Evolutionary conservation across 2,888 invertebrate genomes (phyloP).

Genomic region (Sinotaia quadrata): DNA sequence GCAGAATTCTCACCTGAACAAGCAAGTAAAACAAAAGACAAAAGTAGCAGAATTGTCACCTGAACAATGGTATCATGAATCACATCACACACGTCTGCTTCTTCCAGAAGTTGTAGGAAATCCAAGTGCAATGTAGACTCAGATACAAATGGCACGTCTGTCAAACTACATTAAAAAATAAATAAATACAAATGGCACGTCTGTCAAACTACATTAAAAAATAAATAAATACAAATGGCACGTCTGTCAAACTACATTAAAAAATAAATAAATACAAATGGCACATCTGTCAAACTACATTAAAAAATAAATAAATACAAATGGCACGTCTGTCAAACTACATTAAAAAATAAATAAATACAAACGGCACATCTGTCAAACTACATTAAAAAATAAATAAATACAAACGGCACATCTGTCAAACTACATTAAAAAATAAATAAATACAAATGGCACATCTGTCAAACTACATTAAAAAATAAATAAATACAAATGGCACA

Average conservation of each 20-base stretch:
- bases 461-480: too few species aligned
- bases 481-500: too few species aligned
- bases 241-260: slow-evolving; percentile 66
- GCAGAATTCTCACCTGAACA: too few species aligned
- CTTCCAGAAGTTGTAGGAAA: slow-evolving; percentile 77
- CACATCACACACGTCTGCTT: slow-evolving; percentile 79
- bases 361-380: too few species aligned
- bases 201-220: slow-evolving; percentile 66
- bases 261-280: slow-evolving; percentile 70
- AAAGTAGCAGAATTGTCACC: slow-evolving; percentile 56
- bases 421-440: too few species aligned
- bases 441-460: too few species aligned
- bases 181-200: slow-evolving; percentile 69
- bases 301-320: too few species aligned
- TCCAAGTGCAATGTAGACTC: slow-evolving; percentile 73
- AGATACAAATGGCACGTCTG: slow-evolving; percentile 69
- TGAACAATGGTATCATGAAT: slow-evolving; percentile 82
- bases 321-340: too few species aligned
- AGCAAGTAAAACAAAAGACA: slow-evolving; percentile 24
- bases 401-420: too few species aligned
- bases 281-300: slow-evolving; percentile 67
- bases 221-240: slow-evolving; percentile 70
- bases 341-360: too few species aligned
- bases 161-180: slow-evolving; percentile 66
- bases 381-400: too few species aligned